Evolutionary conservation across 2,797 vertebrate species (phyloP), one percentile per base, ranked within the genome.

Genomic region (Acipenser transmontanus): DNA sequence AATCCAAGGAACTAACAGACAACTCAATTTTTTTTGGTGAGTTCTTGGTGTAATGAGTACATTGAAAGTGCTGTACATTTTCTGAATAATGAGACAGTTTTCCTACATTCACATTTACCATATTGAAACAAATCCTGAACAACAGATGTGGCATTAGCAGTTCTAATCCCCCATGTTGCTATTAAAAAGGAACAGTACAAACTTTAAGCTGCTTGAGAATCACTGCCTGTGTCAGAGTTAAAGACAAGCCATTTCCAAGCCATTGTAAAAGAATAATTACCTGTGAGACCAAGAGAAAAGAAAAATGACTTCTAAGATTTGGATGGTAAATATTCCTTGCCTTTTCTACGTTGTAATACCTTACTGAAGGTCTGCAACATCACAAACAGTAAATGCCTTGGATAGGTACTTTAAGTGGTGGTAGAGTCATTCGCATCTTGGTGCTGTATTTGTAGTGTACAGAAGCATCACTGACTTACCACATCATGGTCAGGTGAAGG

Each of bases 281-380:
- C 20, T 48, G 63, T 12, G 11, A 47, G 14, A 34, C 51, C 49
- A 54, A 49, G 54, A 52, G 48, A 13, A 49, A 66, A 66, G 70
- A 72, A 59, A 59, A 63, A 70, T 69, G 71, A 61, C 49, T 61
- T 65, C 48, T 64, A 61, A 66, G 68, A 67, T 64, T 48, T 51
- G 50, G 67, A 59, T 70, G 54, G 64, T 67, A 66, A 50, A 65
- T 66, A 66, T 50, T 11, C 12, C 47, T 10, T 70, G 62, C 65
- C 61, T 67, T 63, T 66, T 70, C 61, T 66, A n/a, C n/a, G n/a
- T n/a, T n/a, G n/a, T n/a, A 68, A 72, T 68, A 61, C 66, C 56
- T 51, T 66, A 62, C 20, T 62, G 65, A 69, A 64, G 52, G 71
- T 63, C 66, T 59, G 50, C 34, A 14, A 50, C 34, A 34, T 34